phyloP scores from a whole-genome alignment of 2,797 vertebrate genomes.

The Rhinophrynus dorsalis region DNA sequence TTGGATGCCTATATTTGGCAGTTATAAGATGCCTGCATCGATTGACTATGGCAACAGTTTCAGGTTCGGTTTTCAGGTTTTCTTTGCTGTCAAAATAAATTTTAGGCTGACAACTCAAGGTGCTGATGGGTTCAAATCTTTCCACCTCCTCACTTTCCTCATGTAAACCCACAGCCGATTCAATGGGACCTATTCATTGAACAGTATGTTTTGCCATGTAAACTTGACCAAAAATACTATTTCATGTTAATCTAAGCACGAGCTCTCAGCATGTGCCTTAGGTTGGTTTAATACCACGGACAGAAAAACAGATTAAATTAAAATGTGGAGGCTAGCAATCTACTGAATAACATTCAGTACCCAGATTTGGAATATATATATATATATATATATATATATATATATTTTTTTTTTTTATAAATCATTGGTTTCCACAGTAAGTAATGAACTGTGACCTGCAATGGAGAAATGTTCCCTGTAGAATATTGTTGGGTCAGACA shows the following conservation, averaged over 20 bases:
- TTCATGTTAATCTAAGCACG: no score
- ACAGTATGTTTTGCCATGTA: background rate
- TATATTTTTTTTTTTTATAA: no score
- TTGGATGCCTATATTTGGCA: background rate
- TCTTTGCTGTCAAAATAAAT: background rate
- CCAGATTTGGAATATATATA: no score
- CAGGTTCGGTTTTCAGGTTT: constrained; percentile 6
- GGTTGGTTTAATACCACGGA: background rate
- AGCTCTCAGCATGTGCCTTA: background rate
- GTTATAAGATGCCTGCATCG: constrained; percentile 6
- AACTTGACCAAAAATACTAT: background rate
- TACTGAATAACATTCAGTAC: no score
- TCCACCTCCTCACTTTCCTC: background rate
- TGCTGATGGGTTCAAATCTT: constrained; percentile 26
- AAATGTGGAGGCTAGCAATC: no score
- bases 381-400: no score
- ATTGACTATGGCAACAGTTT: background rate
- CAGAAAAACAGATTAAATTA: background rate
- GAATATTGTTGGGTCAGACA: no score
- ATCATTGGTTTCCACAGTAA: no score
- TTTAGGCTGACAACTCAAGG: constrained; percentile 16
- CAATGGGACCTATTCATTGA: constrained; percentile 1
- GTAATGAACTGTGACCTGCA: no score
- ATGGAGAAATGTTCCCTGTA: no score
- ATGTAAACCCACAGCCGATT: background rate